Conservation (phyloP, 1,140 invertebrate genomes). For the Diprion similis region DNA sequence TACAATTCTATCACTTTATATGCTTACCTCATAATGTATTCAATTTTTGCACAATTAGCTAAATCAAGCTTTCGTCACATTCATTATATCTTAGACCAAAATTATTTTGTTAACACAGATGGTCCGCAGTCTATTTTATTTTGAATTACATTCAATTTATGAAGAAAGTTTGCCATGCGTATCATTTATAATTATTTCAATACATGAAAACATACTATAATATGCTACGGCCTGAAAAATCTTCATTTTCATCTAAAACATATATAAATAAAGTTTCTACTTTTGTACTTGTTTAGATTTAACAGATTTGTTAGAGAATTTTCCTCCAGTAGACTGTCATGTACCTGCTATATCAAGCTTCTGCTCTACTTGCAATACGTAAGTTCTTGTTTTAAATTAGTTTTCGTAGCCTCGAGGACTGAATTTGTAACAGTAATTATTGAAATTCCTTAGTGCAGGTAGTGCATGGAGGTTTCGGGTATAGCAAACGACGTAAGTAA, state of each 20-base stretch:
- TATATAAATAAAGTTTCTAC: not conserved
- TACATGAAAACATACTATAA: no score
- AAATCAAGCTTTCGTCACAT: no score
- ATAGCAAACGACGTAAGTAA: conserved; percentile 31
- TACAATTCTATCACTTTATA: no score
- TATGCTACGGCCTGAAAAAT: not conserved
- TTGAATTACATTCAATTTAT: no score
- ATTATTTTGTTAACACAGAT: no score
- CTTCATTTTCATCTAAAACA: not conserved
- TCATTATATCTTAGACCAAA: no score
- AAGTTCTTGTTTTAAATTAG: conserved; percentile 4
- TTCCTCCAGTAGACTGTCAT: not conserved
- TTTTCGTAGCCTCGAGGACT: not conserved
- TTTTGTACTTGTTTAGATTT: not conserved
- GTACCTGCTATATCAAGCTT: conserved; percentile 10
- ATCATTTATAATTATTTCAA: no score
- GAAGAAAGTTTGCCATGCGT: no score
- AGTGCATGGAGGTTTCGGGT: conserved; percentile 28
- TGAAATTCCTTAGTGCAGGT: conserved; percentile 12
- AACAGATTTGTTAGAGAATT: conserved; percentile 13
- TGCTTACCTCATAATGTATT: no score
- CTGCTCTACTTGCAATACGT: conserved; percentile 4
- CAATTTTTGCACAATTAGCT: no score
- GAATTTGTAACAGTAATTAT: not conserved
- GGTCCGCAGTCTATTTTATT: no score